Percentiles rank a stretch among this genome's conserved stretches.
phyloP scores from a whole-genome alignment of 2,113 vertebrate genomes.

The Balaenoptera acutorostrata region DNA sequence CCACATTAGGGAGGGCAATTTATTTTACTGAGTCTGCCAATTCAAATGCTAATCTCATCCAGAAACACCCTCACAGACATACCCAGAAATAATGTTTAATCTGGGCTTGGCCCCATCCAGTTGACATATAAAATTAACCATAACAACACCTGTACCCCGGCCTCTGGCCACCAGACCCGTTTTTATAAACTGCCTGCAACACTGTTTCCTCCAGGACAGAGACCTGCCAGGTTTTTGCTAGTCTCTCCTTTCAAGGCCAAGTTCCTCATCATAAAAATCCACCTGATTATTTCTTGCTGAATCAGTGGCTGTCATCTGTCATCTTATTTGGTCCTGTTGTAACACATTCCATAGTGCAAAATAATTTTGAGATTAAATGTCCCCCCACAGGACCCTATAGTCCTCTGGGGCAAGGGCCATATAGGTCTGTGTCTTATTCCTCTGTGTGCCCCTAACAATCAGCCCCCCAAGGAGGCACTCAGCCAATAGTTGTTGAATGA shows the following conservation, averaged over 20 bases:
- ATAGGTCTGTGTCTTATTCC: not conserved
- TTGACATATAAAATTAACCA: not conserved
- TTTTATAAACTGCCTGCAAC: not conserved
- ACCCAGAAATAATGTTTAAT: not conserved
- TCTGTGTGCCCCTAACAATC: not conserved
- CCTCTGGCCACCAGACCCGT: not conserved
- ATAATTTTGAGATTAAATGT: not conserved
- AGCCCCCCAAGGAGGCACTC: not conserved
- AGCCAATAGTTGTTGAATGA: not conserved
- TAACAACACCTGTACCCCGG: not conserved
- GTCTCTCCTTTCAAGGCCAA: not conserved
- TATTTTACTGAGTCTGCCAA: not conserved
- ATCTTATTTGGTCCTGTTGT: not conserved
- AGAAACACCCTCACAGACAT: not conserved
- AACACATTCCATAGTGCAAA: not conserved
- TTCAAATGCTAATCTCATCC: not conserved
- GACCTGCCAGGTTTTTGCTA: not conserved
- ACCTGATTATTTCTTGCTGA: not conserved
- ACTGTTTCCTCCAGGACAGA: not conserved
- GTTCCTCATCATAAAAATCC: not conserved
- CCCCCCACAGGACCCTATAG: not conserved
- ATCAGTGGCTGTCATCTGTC: not conserved
- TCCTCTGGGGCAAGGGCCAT: not conserved
- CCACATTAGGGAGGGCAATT: not conserved
- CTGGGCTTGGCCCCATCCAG: not conserved